Percentiles rank a stretch among this genome's conserved stretches.
Evolutionary conservation across 2,797 vertebrate genomes (phyloP).

Genomic region (Fistularia tabacaria): DNA sequence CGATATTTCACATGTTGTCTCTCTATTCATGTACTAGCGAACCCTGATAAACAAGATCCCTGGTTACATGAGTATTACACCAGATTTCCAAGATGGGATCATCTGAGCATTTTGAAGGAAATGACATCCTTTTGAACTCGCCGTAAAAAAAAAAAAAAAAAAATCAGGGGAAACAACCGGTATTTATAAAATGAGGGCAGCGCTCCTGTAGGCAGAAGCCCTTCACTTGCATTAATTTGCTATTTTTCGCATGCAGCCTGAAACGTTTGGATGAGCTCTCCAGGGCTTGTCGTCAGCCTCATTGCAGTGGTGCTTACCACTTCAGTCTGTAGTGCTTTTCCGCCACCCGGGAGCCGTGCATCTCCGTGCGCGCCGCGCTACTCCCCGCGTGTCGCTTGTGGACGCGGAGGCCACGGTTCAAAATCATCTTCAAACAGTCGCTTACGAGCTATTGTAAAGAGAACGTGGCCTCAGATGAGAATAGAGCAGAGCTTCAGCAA

Average conservation of each 20-base stretch:
- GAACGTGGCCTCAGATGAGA: conserved; percentile 50
- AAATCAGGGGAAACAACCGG: conserved; percentile 39
- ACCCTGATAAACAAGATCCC: too few species aligned
- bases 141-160: conserved; percentile 48
- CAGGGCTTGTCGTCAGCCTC: conserved; percentile 59
- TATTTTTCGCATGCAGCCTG: conserved; percentile 76
- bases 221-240: conserved; percentile 81
- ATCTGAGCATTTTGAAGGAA: conserved; percentile 25
- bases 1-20: too few species aligned
- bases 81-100: conserved; percentile 20
- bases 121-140: conserved; percentile 47
- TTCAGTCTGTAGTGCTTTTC: conserved; percentile 76
- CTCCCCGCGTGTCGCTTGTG: conserved; percentile 37
- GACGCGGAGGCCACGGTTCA: conserved; percentile 42
- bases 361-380: conserved; percentile 30
- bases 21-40: too few species aligned
- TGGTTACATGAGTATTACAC: conserved; percentile 31
- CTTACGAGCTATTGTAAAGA: conserved; percentile 54
- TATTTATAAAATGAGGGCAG: conserved; percentile 70
- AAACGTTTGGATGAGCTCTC: conserved; percentile 78
- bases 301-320: conserved; percentile 64
- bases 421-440: conserved; percentile 61
- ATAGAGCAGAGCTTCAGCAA: conserved; percentile 47
- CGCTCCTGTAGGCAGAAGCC: conserved; percentile 68
- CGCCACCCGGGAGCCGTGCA: conserved; percentile 48